These are phyloP conservation scores for Bombus polaris DNA, from an alignment of 1,140 invertebrate species.

Conservation along the genomic window DNA sequence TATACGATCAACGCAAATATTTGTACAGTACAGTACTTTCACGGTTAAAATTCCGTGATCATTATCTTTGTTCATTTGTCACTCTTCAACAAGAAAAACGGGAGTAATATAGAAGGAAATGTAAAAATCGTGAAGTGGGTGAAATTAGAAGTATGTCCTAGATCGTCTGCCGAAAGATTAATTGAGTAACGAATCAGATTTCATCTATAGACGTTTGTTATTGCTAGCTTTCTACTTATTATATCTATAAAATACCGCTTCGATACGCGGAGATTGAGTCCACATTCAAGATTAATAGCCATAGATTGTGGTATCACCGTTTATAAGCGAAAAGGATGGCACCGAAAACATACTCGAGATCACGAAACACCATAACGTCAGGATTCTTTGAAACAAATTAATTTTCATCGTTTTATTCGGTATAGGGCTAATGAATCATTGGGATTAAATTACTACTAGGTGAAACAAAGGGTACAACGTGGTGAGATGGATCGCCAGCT, in stretches of 20 bases:
- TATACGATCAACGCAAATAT: neutral
- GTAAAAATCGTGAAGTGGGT: neutral
- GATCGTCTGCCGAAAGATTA: neutral
- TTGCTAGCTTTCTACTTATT: too few relatives aligned
- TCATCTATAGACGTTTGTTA: neutral
- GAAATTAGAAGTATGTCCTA: neutral
- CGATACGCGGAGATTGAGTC: too few relatives aligned
- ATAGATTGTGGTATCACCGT: neutral
- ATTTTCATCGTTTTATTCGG: constrained; percentile 27
- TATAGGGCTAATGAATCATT: constrained; percentile 31
- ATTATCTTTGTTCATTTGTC: neutral
- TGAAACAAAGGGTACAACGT: too few relatives aligned
- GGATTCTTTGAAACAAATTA: constrained; percentile 11
- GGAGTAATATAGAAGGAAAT: neutral
- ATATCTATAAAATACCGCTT: neutral
- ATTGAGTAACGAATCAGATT: neutral
- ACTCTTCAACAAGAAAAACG: neutral
- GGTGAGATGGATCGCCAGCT: too few relatives aligned
- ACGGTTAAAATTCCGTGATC: neutral
- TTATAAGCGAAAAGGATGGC: neutral
- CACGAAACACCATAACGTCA: neutral
- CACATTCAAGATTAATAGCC: neutral
- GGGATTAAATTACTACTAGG: neutral
- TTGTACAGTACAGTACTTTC: neutral
- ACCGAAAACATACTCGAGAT: neutral